These are phyloP conservation scores for Lochmaea crataegi DNA, from an alignment of 2,888 invertebrate genomes.

Conservation along the genomic window DNA sequence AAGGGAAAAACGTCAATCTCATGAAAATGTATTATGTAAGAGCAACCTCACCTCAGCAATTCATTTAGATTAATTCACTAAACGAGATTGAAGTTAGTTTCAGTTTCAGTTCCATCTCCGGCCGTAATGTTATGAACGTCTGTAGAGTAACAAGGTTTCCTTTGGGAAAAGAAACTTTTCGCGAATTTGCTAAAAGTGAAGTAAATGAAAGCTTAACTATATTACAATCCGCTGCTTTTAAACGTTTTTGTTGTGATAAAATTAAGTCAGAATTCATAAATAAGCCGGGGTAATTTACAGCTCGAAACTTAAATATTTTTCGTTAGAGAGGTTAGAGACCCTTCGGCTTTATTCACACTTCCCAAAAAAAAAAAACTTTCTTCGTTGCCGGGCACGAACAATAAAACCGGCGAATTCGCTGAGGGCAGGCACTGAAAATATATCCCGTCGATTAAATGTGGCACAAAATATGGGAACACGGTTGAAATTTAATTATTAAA, in stretches of 20 bases:
- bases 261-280: slow-evolving; percentile 9
- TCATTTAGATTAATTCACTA: slow-evolving; percentile 36
- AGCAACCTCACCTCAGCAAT: slow-evolving; percentile 37
- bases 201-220: slow-evolving; percentile 24
- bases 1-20: slow-evolving; percentile 33
- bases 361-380: background rate
- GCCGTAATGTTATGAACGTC: slow-evolving; percentile 28
- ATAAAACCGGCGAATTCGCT: background rate
- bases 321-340: background rate
- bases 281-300: background rate
- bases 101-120: slow-evolving; percentile 29
- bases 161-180: slow-evolving; percentile 27
- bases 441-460: background rate
- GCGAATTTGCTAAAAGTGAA: slow-evolving; percentile 17
- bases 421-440: background rate
- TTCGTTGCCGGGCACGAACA: background rate
- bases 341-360: background rate
- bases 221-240: background rate
- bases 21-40: slow-evolving; percentile 36
- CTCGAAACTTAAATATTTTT: background rate
- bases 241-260: slow-evolving; percentile 18
- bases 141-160: slow-evolving; percentile 26
- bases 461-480: background rate
- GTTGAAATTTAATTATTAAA: too few species aligned
- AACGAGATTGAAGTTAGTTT: slow-evolving; percentile 36